phyloP scores from a whole-genome alignment of 2,797 vertebrate genomes.

The Amazona finschi region DNA sequence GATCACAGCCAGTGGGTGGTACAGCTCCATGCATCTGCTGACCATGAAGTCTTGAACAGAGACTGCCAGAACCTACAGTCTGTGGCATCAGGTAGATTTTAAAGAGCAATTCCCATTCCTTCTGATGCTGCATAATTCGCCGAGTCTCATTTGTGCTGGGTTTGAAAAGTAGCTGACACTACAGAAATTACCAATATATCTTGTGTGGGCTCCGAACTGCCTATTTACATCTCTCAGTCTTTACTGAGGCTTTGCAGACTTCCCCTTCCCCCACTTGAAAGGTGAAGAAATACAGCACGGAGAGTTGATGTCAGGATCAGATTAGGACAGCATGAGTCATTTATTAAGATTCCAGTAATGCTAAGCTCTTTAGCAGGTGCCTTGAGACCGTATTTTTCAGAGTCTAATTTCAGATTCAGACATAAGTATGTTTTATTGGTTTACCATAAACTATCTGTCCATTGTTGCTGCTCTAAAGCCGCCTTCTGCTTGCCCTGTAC shows the following conservation, averaged over 20 bases:
- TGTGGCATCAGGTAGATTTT: background rate
- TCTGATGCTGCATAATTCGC: background rate
- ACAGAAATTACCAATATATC: background rate
- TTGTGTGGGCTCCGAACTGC: background rate
- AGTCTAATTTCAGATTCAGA: conserved; percentile 63
- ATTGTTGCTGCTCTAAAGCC: background rate
- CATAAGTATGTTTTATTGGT: conserved; percentile 52
- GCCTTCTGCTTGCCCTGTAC: background rate
- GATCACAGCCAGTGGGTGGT: background rate
- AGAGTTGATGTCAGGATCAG: conserved; percentile 47
- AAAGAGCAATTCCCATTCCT: background rate
- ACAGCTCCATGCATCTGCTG: background rate
- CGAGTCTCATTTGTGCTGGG: background rate
- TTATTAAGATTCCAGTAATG: conserved; percentile 54
- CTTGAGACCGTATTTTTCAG: conserved; percentile 1
- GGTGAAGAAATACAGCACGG: conserved; percentile 3
- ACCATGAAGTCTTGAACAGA: background rate
- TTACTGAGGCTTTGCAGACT: background rate
- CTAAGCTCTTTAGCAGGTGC: conserved; percentile 56
- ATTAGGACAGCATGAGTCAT: conserved; percentile 60
- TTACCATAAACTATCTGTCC: conserved; percentile 55
- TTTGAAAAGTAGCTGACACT: background rate
- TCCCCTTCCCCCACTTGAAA: conserved; percentile 5
- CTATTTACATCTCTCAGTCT: background rate
- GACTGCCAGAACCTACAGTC: background rate